A percentile compares a stretch with the other conserved stretches of the same genome.
These are phyloP conservation scores for Andrena cerasifolii DNA, from an alignment of 1,140 invertebrate species.

Conservation along the genomic window DNA sequence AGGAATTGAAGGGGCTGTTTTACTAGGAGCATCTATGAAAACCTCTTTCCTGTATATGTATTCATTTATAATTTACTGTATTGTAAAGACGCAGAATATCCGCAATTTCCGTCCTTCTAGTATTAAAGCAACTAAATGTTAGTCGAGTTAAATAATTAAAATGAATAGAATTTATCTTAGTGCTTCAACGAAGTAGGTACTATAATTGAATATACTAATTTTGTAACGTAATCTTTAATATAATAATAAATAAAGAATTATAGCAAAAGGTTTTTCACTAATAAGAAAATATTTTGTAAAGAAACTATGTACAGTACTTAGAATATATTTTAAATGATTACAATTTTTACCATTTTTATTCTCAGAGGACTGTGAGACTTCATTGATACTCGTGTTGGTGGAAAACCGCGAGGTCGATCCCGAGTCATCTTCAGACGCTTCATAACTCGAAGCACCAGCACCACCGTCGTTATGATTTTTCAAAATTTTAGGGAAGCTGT, in stretches of 20 bases:
- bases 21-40: too few relatives aligned
- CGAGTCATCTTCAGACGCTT: slow-evolving; percentile 73
- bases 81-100: neutral
- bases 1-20: too few relatives aligned
- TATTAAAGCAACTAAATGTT: slow-evolving; percentile 28
- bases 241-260: too few relatives aligned
- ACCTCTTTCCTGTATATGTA: neutral
- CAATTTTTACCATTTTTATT: slow-evolving; percentile 57
- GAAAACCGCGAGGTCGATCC: slow-evolving; percentile 59
- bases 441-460: slow-evolving; percentile 63
- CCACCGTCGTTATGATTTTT: slow-evolving; percentile 32
- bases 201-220: too few relatives aligned
- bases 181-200: too few relatives aligned
- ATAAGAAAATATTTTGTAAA: too few relatives aligned
- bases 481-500: neutral
- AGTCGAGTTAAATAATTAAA: neutral
- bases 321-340: neutral
- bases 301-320: too few relatives aligned
- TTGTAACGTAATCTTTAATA: too few relatives aligned
- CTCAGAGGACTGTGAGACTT: slow-evolving; percentile 24
- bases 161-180: too few relatives aligned
- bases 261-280: too few relatives aligned
- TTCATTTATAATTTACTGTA: neutral
- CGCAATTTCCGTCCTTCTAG: slow-evolving; percentile 34
- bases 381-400: slow-evolving; percentile 24